Evolutionary conservation across 92 coral and sea anemone species (phyloP).

Genomic region (Virgularia gustaviana): DNA sequence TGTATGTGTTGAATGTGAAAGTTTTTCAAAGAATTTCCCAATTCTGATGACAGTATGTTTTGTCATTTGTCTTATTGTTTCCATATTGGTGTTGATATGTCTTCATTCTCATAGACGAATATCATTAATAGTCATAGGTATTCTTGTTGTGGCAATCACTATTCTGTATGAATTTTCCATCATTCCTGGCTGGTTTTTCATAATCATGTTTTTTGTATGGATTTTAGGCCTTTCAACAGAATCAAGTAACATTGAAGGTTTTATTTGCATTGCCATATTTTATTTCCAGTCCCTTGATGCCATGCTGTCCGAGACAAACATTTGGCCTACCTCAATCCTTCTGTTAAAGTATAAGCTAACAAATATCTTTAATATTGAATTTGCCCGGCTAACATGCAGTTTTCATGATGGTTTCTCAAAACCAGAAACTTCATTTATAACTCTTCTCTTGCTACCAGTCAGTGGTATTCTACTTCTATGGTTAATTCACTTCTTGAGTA

Average conservation of each 20-base stretch:
- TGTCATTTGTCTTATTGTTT: not conserved
- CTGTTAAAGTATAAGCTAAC: constrained; percentile 57
- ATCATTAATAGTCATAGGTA: constrained; percentile 1
- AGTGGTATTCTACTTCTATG: constrained; percentile 42
- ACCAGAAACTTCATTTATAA: constrained; percentile 57
- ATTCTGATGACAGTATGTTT: constrained; percentile 6
- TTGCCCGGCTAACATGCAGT: constrained; percentile 67
- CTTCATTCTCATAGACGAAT: not conserved
- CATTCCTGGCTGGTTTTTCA: constrained; percentile 71
- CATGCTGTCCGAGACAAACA: constrained; percentile 53
- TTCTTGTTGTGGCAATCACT: constrained; percentile 48
- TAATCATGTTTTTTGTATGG: constrained; percentile 49
- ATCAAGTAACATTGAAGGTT: constrained; percentile 43
- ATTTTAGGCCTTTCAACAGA: constrained; percentile 60
- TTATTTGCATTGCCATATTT: constrained; percentile 59
- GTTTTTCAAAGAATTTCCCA: constrained; percentile 13
- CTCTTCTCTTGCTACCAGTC: constrained; percentile 54
- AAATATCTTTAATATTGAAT: constrained; percentile 62
- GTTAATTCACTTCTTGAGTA: constrained; percentile 25
- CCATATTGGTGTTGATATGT: constrained; percentile 8
- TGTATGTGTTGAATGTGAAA: constrained; percentile 42
- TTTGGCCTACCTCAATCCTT: constrained; percentile 59
- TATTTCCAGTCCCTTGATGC: constrained; percentile 72
- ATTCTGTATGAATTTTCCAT: constrained; percentile 31
- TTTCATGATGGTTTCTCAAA: constrained; percentile 55